Base-by-base conservation (phyloP, 2,888 invertebrate genomes). In the Acholoe squamosa region DNA sequence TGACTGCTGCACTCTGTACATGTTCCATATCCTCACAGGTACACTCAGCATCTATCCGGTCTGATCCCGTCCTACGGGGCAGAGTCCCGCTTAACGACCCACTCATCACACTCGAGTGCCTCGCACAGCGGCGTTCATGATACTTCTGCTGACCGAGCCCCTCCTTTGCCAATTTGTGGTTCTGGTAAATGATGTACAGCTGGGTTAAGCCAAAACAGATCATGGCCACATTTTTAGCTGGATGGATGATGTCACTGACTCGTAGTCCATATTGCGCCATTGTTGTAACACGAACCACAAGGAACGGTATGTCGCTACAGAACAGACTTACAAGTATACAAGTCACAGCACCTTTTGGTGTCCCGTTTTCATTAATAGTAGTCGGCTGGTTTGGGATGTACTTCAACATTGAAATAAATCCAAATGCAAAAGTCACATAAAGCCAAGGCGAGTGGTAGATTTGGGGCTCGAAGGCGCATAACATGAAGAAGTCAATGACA, bases 401-500 rank as follows among this genome's bases (percentile, higher is more conserved):
- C 80, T 92, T 92, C 67, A 92, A 92, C 92, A 92, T 92, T 33
- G 92, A 91, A 25, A 92, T 51, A 61, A 91, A 91, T 34, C 91
- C 91, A 56, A 91, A 90, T 5, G 76, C 84, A 56, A 92, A 92
- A 54, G 91, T 92, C 0, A 91, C 91, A 76, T 91, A 92, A n/a
- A 92, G n/a, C 92, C 92, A 92, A 14, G 25, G 31, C 7, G 91
- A 67, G 0, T 90, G 43, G 89, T 61, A 92, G 31, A 92, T 76
- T 0, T 91, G 56, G 25, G 71, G 0, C 22, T 90, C 91, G 22
- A 77, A 22, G 12, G 90, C 51, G 14, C 86, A 51, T 67, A 92
- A 52, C 89, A 90, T 90, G 76, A 92, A 91, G 84, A 92, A 92
- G 43, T 91, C 92, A 52, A 92, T 92, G 91, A 92, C 92, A 90